phyloP scores from a whole-genome alignment of 2,888 invertebrate genomes.

The Chouioia cunea region DNA sequence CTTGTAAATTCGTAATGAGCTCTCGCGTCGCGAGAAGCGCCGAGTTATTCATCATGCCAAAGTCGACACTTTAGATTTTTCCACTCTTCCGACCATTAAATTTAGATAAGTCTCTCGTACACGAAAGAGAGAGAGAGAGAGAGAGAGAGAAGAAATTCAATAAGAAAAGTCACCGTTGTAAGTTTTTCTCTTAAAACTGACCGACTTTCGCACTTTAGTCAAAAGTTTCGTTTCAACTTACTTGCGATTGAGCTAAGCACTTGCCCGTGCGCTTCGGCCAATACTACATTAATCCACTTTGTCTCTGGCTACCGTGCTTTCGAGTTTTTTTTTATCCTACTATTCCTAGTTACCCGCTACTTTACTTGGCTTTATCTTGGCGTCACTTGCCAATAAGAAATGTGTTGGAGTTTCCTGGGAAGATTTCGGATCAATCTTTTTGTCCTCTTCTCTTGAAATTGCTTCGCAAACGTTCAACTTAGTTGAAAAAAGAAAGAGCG shows the following conservation, averaged over 20 bases:
- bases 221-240: slow-evolving; percentile 21
- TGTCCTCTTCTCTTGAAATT: too few relatives aligned
- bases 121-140: too few relatives aligned
- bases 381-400: background rate
- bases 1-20: slow-evolving; percentile 36
- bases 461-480: too few relatives aligned
- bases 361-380: background rate
- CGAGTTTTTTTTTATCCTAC: too few relatives aligned
- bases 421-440: too few relatives aligned
- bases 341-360: background rate
- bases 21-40: background rate
- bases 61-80: background rate
- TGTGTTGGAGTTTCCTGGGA: too few relatives aligned
- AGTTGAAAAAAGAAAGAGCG: too few relatives aligned
- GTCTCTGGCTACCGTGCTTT: background rate
- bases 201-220: slow-evolving; percentile 28
- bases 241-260: slow-evolving; percentile 7
- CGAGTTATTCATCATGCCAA: background rate
- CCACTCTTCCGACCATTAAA: background rate
- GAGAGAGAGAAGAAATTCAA: slow-evolving; percentile 20
- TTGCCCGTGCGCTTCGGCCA: background rate
- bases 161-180: background rate
- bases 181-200: slow-evolving; percentile 3
- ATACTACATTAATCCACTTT: slow-evolving; percentile 31
- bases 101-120: slow-evolving; percentile 16